These are phyloP conservation scores for Camponotus vicinus DNA, from an alignment of 1,140 invertebrate genomes.

Conservation along the genomic window DNA sequence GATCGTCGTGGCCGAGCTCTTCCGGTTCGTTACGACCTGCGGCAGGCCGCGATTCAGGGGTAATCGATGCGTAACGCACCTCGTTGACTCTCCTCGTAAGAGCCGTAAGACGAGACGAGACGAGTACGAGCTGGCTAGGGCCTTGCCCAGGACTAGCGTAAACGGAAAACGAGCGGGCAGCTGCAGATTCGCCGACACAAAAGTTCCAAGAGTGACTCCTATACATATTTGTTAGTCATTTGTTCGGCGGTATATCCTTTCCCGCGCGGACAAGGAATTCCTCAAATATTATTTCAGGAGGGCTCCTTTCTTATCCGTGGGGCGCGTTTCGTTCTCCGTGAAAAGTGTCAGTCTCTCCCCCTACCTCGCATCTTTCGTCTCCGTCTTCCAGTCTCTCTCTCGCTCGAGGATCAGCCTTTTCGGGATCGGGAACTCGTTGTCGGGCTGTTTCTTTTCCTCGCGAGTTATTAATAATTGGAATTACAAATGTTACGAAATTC, in stretches of 20 bases:
- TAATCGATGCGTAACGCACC: constrained; percentile 61
- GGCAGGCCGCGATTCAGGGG: constrained; percentile 63
- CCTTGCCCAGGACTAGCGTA: constrained; percentile 27
- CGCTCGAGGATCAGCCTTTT: constrained; percentile 61
- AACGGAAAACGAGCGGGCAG: constrained; percentile 58
- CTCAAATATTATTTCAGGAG: constrained; percentile 77
- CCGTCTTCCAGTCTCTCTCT: background rate
- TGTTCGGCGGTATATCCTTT: constrained; percentile 57
- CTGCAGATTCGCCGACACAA: constrained; percentile 36
- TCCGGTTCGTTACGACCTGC: constrained; percentile 61
- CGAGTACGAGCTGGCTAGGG: constrained; percentile 22
- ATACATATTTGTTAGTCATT: constrained; percentile 76
- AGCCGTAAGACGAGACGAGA: constrained; percentile 49
- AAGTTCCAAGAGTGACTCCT: constrained; percentile 61
- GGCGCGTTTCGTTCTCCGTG: background rate
- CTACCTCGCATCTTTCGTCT: background rate
- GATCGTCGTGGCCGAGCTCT: constrained; percentile 46
- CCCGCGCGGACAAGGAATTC: constrained; percentile 41
- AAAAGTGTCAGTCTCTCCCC: constrained; percentile 37
- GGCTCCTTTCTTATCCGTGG: constrained; percentile 20
- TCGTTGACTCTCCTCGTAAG: constrained; percentile 23
- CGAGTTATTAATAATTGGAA: constrained; percentile 65
- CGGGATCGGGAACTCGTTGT: constrained; percentile 25
- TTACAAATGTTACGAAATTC: constrained; percentile 40
- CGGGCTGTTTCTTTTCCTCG: constrained; percentile 29